A percentile compares a stretch with the other conserved stretches of the same genome.
These are phyloP conservation scores for Torymus tubicola DNA, from an alignment of 2,888 invertebrate species.

Conservation along the genomic window DNA sequence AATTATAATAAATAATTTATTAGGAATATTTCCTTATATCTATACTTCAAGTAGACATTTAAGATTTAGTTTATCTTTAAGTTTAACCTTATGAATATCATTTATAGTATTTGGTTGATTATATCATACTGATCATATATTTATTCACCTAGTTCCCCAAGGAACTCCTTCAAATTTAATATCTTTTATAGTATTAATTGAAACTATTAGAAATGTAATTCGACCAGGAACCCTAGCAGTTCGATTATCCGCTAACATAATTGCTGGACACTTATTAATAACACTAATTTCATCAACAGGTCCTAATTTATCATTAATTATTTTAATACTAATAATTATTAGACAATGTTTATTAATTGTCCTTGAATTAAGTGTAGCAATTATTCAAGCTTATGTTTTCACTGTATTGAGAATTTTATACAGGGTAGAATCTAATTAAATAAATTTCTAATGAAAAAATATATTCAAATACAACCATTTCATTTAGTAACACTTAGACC, in stretches of 20 bases:
- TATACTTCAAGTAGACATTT: conserved; percentile 84
- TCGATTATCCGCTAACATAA: conserved; percentile 87
- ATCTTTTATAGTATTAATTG: conserved; percentile 86
- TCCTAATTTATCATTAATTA: conserved; percentile 79
- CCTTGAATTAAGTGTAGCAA: too few relatives aligned
- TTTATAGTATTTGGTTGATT: conserved; percentile 83
- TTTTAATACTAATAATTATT: conserved; percentile 78
- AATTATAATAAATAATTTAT: conserved; percentile 83
- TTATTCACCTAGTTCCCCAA: conserved; percentile 83
- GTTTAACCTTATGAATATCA: conserved; percentile 81
- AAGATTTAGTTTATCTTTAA: conserved; percentile 79
- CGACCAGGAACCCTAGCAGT: conserved; percentile 84
- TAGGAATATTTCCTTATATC: conserved; percentile 85
- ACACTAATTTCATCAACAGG: conserved; percentile 81
- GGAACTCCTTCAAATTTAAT: conserved; percentile 81
- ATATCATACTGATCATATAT: conserved; percentile 81
- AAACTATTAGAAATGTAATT: conserved; percentile 85
- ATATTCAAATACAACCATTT: too few relatives aligned
- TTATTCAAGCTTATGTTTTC: too few relatives aligned
- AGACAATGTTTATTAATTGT: too few relatives aligned
- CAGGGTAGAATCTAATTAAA: too few relatives aligned
- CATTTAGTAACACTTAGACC: too few relatives aligned
- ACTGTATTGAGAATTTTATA: too few relatives aligned
- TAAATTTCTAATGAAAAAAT: too few relatives aligned
- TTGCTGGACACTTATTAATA: conserved; percentile 84